Percentiles rank a stretch among this genome's conserved stretches.
Conservation (phyloP, 2,113 vertebrate genomes). For the Nycticryphes semicollaris region DNA sequence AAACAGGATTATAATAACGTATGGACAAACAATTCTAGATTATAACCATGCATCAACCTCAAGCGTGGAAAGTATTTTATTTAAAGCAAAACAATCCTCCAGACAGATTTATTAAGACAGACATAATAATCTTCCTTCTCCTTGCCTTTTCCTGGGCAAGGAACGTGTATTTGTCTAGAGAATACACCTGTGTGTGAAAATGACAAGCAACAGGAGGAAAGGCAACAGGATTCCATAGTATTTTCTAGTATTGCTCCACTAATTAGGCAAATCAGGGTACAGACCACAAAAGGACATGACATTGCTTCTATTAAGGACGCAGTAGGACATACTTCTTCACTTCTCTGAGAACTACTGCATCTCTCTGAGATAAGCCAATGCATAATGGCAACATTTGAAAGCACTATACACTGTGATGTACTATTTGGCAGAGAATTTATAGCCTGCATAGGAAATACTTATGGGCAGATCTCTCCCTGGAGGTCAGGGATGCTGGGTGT, state of each 20-base stretch:
- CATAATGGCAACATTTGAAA: rapidly evolving
- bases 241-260: not conserved
- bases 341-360: not conserved
- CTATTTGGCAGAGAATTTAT: not conserved
- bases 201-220: not conserved
- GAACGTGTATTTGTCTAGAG: not conserved
- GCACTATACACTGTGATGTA: rapidly evolving
- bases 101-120: not conserved
- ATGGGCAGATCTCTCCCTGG: not conserved
- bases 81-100: not conserved
- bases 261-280: not conserved
- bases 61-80: not conserved
- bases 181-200: not conserved
- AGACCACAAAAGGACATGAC: not conserved
- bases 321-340: not conserved
- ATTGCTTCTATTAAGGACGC: not conserved
- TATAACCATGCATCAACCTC: not conserved
- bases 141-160: not conserved
- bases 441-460: rapidly evolving
- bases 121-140: not conserved
- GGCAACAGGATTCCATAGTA: not conserved
- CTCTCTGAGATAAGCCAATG: rapidly evolving
- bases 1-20: not conserved
- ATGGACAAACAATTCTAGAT: not conserved
- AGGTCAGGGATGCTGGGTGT: too few relatives aligned